Evolutionary conservation across 2,113 vertebrate species (phyloP).

Genomic region (Lophochroa leadbeateri): DNA sequence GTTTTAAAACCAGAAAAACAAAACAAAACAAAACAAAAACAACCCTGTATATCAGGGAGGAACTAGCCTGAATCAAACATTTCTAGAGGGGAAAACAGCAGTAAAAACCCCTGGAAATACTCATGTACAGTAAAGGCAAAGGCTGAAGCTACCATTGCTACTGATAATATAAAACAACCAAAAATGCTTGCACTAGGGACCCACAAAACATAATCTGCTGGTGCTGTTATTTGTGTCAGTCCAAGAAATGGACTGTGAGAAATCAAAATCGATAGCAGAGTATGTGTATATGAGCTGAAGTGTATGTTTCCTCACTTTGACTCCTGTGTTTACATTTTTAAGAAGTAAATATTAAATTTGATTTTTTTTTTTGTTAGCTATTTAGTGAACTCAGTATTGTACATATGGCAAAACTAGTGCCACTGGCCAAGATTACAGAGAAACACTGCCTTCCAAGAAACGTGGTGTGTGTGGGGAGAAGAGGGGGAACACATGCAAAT

Average conservation of each 20-base stretch:
- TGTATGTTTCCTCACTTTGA: slow-evolving; percentile 21
- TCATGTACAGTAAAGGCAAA: background rate
- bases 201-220: background rate
- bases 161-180: background rate
- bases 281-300: background rate
- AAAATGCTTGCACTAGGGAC: background rate
- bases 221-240: background rate
- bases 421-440: slow-evolving; percentile 38
- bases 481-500: background rate
- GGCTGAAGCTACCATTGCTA: background rate
- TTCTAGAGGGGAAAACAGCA: background rate
- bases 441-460: slow-evolving; percentile 8
- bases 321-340: slow-evolving; percentile 26
- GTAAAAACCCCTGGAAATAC: background rate
- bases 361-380: background rate
- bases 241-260: background rate
- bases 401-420: slow-evolving; percentile 31
- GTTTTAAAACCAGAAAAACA: background rate
- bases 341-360: slow-evolving; percentile 27
- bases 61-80: background rate
- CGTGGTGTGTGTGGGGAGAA: background rate
- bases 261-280: background rate
- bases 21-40: background rate
- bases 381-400: slow-evolving; percentile 22
- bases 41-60: background rate